A percentile compares a stretch with the other conserved stretches of the same genome.
phyloP scores from a whole-genome alignment of 1,140 invertebrate genomes.

The Potamilus streckersoni region DNA sequence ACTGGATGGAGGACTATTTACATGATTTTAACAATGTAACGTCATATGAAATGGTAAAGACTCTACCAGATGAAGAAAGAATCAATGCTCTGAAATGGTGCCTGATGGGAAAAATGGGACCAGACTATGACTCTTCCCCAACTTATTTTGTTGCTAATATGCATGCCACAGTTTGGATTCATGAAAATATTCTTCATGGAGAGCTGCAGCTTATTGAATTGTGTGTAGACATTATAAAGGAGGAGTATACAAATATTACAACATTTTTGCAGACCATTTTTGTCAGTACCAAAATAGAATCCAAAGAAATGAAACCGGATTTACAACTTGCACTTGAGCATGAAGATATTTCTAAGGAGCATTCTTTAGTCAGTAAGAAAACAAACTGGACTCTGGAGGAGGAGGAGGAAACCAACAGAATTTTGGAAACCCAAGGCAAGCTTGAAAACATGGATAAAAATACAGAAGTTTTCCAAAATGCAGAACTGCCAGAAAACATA shows the following conservation, averaged over 20 bases:
- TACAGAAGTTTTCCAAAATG: too few relatives aligned
- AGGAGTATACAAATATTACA: too few relatives aligned
- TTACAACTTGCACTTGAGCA: not conserved
- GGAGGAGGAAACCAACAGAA: not conserved
- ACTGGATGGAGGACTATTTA: constrained; percentile 8
- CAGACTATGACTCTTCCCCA: not conserved
- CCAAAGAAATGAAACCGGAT: constrained; percentile 2
- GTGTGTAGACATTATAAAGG: not conserved
- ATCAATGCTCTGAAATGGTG: not conserved
- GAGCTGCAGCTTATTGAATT: constrained; percentile 7
- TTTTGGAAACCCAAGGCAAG: too few relatives aligned
- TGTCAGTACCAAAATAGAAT: not conserved
- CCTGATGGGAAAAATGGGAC: not conserved
- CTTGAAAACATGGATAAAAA: too few relatives aligned
- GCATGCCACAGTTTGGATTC: constrained; percentile 8
- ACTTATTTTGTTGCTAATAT: constrained; percentile 1
- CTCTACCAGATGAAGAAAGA: not conserved
- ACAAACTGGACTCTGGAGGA: constrained; percentile 11
- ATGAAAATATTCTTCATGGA: not conserved
- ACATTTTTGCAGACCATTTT: not conserved
- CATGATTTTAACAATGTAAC: constrained; percentile 23
- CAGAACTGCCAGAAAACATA: too few relatives aligned
- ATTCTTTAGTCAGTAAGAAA: not conserved
- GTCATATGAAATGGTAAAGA: not conserved
- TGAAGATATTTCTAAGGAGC: not conserved